Percentiles rank a stretch among this genome's conserved stretches.
These are phyloP conservation scores for Ephialtes manifestator DNA, from an alignment of 2,888 invertebrate genomes.

Conservation along the genomic window DNA sequence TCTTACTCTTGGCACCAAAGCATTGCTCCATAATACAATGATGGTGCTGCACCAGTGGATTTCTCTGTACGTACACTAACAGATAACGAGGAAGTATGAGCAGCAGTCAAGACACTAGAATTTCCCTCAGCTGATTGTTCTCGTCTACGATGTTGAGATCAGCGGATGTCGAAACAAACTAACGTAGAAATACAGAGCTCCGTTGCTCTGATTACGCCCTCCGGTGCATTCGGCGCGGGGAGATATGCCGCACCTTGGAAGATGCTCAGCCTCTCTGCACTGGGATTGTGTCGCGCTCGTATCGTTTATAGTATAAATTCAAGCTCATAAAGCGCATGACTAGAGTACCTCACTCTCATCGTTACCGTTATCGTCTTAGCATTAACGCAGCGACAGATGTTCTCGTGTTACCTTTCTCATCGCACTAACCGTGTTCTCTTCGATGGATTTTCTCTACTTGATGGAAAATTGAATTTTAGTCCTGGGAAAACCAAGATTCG, in stretches of 20 bases:
- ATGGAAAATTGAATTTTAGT: constrained; percentile 64
- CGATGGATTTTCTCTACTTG: constrained; percentile 50
- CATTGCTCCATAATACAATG: neutral
- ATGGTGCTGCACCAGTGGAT: neutral
- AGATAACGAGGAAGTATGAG: neutral
- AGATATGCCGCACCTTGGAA: constrained; percentile 71
- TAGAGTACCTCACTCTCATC: constrained; percentile 35
- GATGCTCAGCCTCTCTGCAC: neutral
- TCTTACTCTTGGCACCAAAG: neutral
- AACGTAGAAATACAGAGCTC: constrained; percentile 56
- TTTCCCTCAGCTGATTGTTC: constrained; percentile 15
- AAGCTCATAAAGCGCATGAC: constrained; percentile 16
- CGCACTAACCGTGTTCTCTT: neutral
- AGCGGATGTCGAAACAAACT: constrained; percentile 30
- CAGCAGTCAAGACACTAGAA: neutral
- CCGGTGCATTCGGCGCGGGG: constrained; percentile 66
- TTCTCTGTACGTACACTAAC: neutral
- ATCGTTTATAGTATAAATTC: constrained; percentile 15
- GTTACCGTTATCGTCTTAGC: constrained; percentile 47
- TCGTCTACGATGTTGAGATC: constrained; percentile 25
- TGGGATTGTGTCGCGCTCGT: constrained; percentile 11
- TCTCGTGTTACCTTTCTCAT: neutral
- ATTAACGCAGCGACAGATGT: constrained; percentile 12
- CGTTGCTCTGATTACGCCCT: constrained; percentile 69
- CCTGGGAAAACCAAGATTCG: neutral